These are phyloP conservation scores for Lepidurus apus DNA, from an alignment of 1,140 invertebrate species.

Conservation along the genomic window DNA sequence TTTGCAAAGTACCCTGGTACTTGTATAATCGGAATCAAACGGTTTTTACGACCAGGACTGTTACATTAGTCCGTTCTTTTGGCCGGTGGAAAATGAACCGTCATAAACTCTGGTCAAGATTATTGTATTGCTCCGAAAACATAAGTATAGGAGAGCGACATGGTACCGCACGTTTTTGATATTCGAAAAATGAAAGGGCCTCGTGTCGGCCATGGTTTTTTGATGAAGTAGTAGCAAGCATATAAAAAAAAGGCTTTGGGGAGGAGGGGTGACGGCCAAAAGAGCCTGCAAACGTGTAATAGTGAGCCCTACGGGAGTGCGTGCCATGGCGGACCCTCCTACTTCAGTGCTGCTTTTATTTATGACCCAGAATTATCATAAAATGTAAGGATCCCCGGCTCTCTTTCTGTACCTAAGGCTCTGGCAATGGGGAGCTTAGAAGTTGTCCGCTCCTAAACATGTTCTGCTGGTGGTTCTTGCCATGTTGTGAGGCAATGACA, in stretches of 20 bases:
- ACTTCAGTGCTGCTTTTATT: slow-evolving; percentile 19
- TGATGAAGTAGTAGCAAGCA: slow-evolving; percentile 3
- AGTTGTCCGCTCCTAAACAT: background rate
- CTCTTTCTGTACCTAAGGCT: background rate
- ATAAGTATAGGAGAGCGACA: slow-evolving; percentile 21
- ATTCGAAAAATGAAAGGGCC: background rate
- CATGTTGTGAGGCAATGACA: slow-evolving; percentile 14
- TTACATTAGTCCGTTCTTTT: slow-evolving; percentile 2
- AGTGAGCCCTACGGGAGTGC: slow-evolving; percentile 12
- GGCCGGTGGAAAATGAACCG: background rate
- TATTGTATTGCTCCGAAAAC: slow-evolving; percentile 1
- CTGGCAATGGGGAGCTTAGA: background rate
- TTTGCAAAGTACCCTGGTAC: background rate
- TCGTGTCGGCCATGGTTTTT: slow-evolving; percentile 21
- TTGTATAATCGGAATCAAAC: background rate
- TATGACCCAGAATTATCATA: slow-evolving; percentile 22
- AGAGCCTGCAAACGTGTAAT: slow-evolving; percentile 17
- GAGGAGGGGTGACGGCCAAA: slow-evolving; percentile 6
- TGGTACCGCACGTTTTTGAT: slow-evolving; percentile 19
- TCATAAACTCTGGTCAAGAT: slow-evolving; percentile 19
- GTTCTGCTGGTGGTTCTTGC: slow-evolving; percentile 4
- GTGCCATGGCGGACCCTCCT: slow-evolving; percentile 15
- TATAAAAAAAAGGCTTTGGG: slow-evolving; percentile 9
- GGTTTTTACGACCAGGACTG: background rate
- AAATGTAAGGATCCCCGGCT: slow-evolving; percentile 13